Evolutionary conservation across 2,888 invertebrate genomes (phyloP), one percentile per base, ranked within the genome.

Genomic region (Pharmacophagus antenor): DNA sequence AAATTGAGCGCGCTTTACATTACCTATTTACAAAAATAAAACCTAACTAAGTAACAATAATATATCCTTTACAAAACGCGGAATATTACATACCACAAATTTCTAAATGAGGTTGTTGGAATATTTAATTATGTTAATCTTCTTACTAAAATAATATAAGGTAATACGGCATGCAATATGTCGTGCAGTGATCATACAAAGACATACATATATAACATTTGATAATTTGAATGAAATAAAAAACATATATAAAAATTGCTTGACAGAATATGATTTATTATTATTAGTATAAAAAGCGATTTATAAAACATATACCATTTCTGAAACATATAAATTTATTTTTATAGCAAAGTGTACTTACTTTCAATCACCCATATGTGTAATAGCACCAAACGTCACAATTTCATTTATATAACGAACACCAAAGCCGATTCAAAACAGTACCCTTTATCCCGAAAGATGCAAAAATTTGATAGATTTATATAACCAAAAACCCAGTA

Each of bases 261-360:
- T n/a, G 15, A 37, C 31, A 31, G 8, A 12, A 17, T 3, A 42
- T 17, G 42, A n/a, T 4, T 1, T 47, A 42, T n/a, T 20, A 21
- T 57, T 55, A 51, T 46, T 59, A 58, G 53, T 46, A 58, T 48
- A 56, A 21, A 56, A 56, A 62, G 56, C 58, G 31, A 8, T 37
- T 58, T 59, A 55, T 20, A 7, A 6, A 18, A 52, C 41, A 31
- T 37, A 56, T 42, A 53, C 56, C 51, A 23, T 50, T 51, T 42
- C 42, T 47, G 57, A 17, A 5, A 47, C 23, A 48, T 27, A 56
- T 42, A 2, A 44, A 44, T 31, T 67, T 75, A 79, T 73, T 65
- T 74, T 79, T n/a, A 79, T 66, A 74, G 71, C 76, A 76, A 67
- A 68, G 63, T 68, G 73, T 83, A 85, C 84, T 84, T 80, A 85